These are phyloP conservation scores for Trachemys scripta DNA, from an alignment of 2,113 vertebrate species.

Conservation along the genomic window DNA sequence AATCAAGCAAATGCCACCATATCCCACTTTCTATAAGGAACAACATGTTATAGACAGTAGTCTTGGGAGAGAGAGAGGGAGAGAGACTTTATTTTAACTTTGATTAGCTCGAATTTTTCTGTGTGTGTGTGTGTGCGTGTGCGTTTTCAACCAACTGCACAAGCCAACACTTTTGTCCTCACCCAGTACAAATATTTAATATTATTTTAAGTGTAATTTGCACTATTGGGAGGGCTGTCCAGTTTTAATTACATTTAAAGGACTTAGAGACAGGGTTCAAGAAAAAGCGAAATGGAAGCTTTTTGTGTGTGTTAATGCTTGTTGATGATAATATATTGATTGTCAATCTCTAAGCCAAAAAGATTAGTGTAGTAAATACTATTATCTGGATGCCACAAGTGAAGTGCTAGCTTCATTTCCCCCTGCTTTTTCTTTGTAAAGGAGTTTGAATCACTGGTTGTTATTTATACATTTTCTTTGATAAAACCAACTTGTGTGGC, in stretches of 20 bases:
- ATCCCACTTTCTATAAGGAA: slow-evolving; percentile 95
- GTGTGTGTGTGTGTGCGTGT: neutral
- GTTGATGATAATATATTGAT: slow-evolving; percentile 71
- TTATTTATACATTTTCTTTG: slow-evolving; percentile 83
- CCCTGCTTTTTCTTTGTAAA: slow-evolving; percentile 75
- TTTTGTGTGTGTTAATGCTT: slow-evolving; percentile 73
- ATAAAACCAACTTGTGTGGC: slow-evolving; percentile 78
- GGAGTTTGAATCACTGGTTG: slow-evolving; percentile 74
- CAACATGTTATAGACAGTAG: slow-evolving; percentile 90
- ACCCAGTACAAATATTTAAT: slow-evolving; percentile 68
- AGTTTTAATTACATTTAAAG: slow-evolving; percentile 73
- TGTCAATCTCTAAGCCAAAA: slow-evolving; percentile 73
- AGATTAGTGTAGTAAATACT: slow-evolving; percentile 79
- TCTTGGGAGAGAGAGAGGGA: slow-evolving; percentile 86
- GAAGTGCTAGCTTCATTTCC: slow-evolving; percentile 79
- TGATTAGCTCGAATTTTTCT: slow-evolving; percentile 81
- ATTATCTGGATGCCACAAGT: slow-evolving; percentile 73
- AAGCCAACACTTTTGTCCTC: slow-evolving; percentile 72
- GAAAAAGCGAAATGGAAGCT: slow-evolving; percentile 66
- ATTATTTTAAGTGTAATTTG: slow-evolving; percentile 69
- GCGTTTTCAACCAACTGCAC: slow-evolving; percentile 55
- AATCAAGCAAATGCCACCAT: slow-evolving; percentile 99
- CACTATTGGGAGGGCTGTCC: slow-evolving; percentile 53
- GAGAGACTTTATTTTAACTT: slow-evolving; percentile 89
- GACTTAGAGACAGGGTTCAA: slow-evolving; percentile 49